Conservation (phyloP, 2,888 invertebrate species). For the Rhopalosiphum nymphaeae region DNA sequence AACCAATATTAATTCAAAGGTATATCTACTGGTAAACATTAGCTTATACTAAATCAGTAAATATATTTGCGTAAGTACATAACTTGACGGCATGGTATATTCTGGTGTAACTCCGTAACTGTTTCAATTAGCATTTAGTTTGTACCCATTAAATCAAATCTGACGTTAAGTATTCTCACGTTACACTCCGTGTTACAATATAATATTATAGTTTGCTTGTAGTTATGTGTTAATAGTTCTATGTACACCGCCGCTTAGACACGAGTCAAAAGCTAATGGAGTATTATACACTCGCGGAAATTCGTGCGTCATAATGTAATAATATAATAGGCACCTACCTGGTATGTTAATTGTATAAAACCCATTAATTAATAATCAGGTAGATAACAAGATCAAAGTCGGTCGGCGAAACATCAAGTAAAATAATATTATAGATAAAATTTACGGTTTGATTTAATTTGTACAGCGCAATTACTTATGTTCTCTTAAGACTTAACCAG, state of each 20-base stretch:
- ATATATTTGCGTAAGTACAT: not conserved
- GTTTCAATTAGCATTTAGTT: constrained; percentile 14
- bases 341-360: not conserved
- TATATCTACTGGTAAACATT: not conserved
- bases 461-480: not conserved
- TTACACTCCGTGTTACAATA: not conserved
- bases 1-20: not conserved
- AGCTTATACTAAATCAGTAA: not conserved
- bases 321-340: not conserved
- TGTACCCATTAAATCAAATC: constrained; percentile 21
- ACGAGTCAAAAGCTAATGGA: constrained; percentile 20
- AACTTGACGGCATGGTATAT: not conserved
- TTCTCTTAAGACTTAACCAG: not conserved
- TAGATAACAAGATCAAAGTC: not conserved
- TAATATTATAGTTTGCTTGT: not conserved
- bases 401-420: not conserved
- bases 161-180: not conserved
- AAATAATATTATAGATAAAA: not conserved
- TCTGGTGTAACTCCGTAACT: not conserved
- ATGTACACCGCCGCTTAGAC: not conserved
- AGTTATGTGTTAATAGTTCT: not conserved
- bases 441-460: not conserved
- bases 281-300: not conserved
- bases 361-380: not conserved
- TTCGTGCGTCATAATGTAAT: not conserved